Percentiles rank a stretch among this genome's conserved stretches.
These are phyloP conservation scores for Aspidiotus destructor DNA, from an alignment of 2,888 invertebrate species.

Conservation along the genomic window DNA sequence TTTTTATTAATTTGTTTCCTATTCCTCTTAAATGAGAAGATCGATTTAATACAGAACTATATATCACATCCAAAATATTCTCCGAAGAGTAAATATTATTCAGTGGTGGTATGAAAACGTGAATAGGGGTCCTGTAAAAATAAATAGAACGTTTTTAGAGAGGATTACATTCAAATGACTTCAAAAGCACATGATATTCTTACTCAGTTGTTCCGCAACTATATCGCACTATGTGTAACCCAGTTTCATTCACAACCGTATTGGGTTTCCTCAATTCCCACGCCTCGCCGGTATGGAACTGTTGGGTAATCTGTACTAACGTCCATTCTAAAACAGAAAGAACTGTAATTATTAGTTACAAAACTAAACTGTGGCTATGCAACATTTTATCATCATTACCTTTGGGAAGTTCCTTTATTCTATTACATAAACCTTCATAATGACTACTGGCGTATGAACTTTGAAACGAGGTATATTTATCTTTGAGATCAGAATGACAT, in stretches of 20 bases:
- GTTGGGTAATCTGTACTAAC: conserved; percentile 48
- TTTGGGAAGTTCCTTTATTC: conserved; percentile 35
- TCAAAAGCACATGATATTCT: not conserved
- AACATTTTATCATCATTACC: not conserved
- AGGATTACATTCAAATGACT: not conserved
- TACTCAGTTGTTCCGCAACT: conserved; percentile 33
- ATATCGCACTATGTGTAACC: conserved; percentile 39
- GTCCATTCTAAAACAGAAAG: conserved; percentile 49
- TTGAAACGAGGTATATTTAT: conserved; percentile 33
- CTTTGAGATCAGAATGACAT: not conserved
- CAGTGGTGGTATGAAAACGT: conserved; percentile 16
- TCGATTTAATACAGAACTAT: not conserved
- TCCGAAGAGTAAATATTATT: not conserved
- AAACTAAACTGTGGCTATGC: not conserved
- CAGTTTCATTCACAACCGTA: conserved; percentile 42
- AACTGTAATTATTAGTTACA: not conserved
- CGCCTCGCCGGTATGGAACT: conserved; percentile 35
- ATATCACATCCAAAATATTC: conserved; percentile 8
- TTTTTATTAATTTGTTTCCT: not conserved
- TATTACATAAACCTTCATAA: conserved; percentile 32
- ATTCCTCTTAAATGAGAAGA: not conserved
- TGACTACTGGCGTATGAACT: conserved; percentile 30
- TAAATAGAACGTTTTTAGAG: not conserved
- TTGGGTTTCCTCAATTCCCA: conserved; percentile 44
- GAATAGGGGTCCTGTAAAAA: conserved; percentile 14